phyloP scores from a whole-genome alignment of 2,888 invertebrate genomes.

The Cheilosia soror region DNA sequence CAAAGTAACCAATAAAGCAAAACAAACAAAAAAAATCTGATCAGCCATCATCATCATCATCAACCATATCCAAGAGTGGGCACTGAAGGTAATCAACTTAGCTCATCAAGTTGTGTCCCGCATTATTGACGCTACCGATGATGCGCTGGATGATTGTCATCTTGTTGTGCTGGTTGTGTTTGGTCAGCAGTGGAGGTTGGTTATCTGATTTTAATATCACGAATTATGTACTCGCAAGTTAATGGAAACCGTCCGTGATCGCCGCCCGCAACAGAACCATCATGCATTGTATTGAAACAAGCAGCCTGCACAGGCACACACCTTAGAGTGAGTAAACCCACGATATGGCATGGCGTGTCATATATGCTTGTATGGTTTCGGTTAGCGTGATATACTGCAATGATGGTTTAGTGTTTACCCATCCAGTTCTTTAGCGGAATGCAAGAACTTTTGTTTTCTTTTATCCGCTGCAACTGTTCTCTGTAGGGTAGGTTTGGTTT shows the following conservation, averaged over 20 bases:
- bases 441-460: slow-evolving; percentile 30
- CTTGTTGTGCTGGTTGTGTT: slow-evolving; percentile 43
- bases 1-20: not conserved
- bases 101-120: slow-evolving; percentile 27
- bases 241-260: slow-evolving; percentile 14
- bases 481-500: not conserved
- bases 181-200: slow-evolving; percentile 1
- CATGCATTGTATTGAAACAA: slow-evolving; percentile 1
- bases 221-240: slow-evolving; percentile 2
- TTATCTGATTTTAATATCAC: slow-evolving; percentile 46
- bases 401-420: slow-evolving; percentile 25
- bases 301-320: slow-evolving; percentile 50
- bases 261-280: slow-evolving; percentile 5
- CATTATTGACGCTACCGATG: slow-evolving; percentile 21
- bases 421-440: slow-evolving; percentile 41
- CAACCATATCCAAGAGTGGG: slow-evolving; percentile 29
- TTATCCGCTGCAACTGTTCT: not conserved
- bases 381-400: slow-evolving; percentile 36
- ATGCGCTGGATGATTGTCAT: slow-evolving; percentile 31
- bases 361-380: slow-evolving; percentile 48
- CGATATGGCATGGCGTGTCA: slow-evolving; percentile 23
- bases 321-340: not conserved
- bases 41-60: slow-evolving; percentile 25
- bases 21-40: slow-evolving; percentile 16
- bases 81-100: slow-evolving; percentile 50